Evolutionary conservation across 2,888 invertebrate genomes (phyloP).

Genomic region (Strigamia crassipes): DNA sequence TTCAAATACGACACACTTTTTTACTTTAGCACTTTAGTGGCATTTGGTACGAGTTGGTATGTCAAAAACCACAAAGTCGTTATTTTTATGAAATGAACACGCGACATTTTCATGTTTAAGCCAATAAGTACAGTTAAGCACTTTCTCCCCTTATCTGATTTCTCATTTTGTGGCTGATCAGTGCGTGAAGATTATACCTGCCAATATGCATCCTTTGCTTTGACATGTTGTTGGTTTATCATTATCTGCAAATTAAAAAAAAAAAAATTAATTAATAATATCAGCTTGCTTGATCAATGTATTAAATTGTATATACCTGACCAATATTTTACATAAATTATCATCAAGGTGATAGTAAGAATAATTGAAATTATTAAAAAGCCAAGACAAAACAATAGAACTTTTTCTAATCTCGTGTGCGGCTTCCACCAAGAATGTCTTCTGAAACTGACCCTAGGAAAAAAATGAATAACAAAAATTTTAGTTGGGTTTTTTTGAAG

Average conservation of each 20-base stretch:
- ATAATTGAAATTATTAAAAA: constrained; percentile 13
- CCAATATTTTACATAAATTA: constrained; percentile 15
- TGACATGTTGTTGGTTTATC: neutral
- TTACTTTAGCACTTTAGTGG: too few species aligned
- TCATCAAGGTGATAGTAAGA: neutral
- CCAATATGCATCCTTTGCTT: neutral
- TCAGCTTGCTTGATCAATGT: neutral
- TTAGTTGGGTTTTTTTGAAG: neutral
- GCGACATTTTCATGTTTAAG: too few species aligned
- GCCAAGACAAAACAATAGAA: neutral
- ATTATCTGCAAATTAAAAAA: neutral
- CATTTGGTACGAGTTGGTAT: too few species aligned
- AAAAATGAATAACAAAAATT: neutral
- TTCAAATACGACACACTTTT: too few species aligned
- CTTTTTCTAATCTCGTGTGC: neutral
- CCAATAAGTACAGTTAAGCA: too few species aligned
- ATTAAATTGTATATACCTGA: neutral
- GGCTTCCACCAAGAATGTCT: constrained; percentile 29
- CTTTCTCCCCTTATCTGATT: too few species aligned
- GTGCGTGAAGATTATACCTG: neutral
- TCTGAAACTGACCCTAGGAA: constrained; percentile 17
- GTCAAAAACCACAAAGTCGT: too few species aligned
- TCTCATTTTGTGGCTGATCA: too few species aligned
- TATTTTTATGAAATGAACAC: too few species aligned
- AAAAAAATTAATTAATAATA: too few species aligned